Conservation (phyloP, 2,797 vertebrate species). For the Poecilia wingei region DNA sequence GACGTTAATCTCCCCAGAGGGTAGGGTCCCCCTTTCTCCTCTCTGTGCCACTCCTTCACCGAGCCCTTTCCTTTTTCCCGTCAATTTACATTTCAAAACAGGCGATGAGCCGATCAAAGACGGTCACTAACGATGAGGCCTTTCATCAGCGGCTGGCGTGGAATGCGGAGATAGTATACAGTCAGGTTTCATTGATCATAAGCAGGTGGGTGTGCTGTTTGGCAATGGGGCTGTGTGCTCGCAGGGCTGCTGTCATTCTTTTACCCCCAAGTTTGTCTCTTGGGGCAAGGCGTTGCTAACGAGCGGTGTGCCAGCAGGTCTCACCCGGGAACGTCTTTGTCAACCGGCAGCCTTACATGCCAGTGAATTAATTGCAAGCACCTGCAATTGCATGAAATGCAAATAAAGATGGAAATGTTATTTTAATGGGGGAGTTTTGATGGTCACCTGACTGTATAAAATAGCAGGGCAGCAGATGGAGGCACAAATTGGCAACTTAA, state of each 20-base stretch:
- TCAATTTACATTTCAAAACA: conserved; percentile 86
- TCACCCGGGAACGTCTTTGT: conserved; percentile 75
- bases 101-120: conserved; percentile 78
- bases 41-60: conserved; percentile 63
- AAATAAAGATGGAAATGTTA: conserved; percentile 27
- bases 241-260: conserved; percentile 73
- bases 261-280: conserved; percentile 78
- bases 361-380: conserved; percentile 58
- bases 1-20: conserved; percentile 80
- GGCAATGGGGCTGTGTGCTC: conserved; percentile 56
- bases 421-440: conserved; percentile 22
- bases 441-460: background rate
- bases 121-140: conserved; percentile 79
- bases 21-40: conserved; percentile 77
- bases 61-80: conserved; percentile 63
- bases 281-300: conserved; percentile 72
- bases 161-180: conserved; percentile 64
- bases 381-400: conserved; percentile 38
- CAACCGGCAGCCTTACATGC: conserved; percentile 63
- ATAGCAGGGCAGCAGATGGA: background rate
- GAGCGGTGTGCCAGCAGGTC: conserved; percentile 71
- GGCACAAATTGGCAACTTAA: conserved; percentile 8
- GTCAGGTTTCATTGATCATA: conserved; percentile 74
- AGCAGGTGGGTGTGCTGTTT: conserved; percentile 72
- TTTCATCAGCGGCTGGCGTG: conserved; percentile 79